Percentiles rank a stretch among this genome's conserved stretches.
Evolutionary conservation across 1,140 invertebrate species (phyloP).

Genomic region (Stegodyphus dumicola): DNA sequence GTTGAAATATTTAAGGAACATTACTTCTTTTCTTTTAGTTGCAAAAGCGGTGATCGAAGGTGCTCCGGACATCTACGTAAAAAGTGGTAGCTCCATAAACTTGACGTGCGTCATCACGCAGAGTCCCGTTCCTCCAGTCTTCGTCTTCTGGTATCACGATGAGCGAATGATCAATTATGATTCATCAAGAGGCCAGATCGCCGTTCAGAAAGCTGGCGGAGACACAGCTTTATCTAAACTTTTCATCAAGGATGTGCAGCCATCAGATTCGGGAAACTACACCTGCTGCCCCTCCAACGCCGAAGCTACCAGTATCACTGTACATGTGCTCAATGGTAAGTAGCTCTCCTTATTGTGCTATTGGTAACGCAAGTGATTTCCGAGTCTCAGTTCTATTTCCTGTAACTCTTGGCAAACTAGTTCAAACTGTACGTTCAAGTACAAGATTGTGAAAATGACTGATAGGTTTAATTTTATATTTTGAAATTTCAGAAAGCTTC

Average conservation of each 20-base stretch:
- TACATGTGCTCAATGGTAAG: constrained; percentile 86
- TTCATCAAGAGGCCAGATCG: constrained; percentile 37
- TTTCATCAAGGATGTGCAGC: constrained; percentile 85
- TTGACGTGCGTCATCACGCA: constrained; percentile 90
- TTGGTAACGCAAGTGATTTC: no score
- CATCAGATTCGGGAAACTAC: constrained; percentile 87
- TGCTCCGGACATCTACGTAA: constrained; percentile 88
- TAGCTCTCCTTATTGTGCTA: neutral
- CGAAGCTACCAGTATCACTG: constrained; percentile 78
- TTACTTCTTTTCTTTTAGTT: constrained; percentile 74
- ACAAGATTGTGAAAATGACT: no score
- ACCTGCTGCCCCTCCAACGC: constrained; percentile 87
- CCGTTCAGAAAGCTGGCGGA: constrained; percentile 77
- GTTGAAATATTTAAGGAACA: no score
- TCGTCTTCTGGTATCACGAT: constrained; percentile 88
- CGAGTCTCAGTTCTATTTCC: no score
- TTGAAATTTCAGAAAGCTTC: no score
- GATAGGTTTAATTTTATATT: no score
- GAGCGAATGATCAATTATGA: constrained; percentile 66
- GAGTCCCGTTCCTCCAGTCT: constrained; percentile 89
- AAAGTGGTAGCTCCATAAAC: constrained; percentile 91
- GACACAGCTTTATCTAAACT: constrained; percentile 85
- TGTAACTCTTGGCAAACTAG: no score
- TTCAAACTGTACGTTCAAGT: no score
- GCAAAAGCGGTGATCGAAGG: constrained; percentile 89